Percentiles rank a stretch among this genome's conserved stretches.
These are phyloP conservation scores for Microtus oregoni DNA, from an alignment of 2,113 vertebrate species.

Conservation along the genomic window DNA sequence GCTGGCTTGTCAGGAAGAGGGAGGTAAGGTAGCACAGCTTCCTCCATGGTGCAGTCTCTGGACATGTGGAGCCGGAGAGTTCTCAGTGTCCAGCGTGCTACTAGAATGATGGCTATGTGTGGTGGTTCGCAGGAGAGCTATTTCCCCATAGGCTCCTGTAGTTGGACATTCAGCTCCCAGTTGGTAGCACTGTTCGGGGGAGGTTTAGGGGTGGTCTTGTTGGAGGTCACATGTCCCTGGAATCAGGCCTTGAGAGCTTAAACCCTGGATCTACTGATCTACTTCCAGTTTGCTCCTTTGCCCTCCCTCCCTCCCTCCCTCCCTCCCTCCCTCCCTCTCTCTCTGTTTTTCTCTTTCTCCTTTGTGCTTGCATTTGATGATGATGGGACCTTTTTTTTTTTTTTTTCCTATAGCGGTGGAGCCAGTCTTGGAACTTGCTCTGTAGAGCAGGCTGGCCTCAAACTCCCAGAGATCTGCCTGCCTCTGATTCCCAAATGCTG, in stretches of 20 bases:
- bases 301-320: no score
- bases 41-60: not conserved
- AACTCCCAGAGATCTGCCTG: no score
- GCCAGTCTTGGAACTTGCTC: no score
- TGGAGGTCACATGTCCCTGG: not conserved
- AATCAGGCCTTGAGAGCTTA: not conserved
- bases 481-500: no score
- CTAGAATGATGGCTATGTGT: not conserved
- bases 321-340: not conserved
- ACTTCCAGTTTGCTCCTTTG: not conserved
- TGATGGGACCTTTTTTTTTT: not conserved
- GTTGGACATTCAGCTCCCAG: not conserved
- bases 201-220: not conserved
- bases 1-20: not conserved
- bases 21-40: no score
- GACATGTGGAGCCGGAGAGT: rapidly evolving
- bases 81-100: rapidly evolving
- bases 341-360: not conserved
- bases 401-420: no score
- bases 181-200: not conserved
- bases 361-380: not conserved
- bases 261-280: not conserved
- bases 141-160: not conserved
- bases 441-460: no score
- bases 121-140: not conserved